Base-by-base conservation (phyloP, 2,797 vertebrate genomes). In the Syncerus caffer region DNA sequence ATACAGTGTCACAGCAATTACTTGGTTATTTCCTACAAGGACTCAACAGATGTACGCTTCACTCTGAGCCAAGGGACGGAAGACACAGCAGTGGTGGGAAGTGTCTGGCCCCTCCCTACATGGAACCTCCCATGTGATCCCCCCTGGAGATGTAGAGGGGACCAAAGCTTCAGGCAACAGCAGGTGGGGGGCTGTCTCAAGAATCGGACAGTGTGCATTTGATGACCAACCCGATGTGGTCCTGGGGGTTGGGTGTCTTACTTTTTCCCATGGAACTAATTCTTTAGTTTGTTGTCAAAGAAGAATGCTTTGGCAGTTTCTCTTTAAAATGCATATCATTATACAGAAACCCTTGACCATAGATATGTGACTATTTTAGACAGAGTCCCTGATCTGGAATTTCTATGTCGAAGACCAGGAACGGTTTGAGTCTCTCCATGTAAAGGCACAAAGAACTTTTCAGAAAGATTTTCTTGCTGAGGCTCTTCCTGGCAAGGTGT, bases 151-250 rank as follows among this genome's bases (percentile, higher is more conserved):
- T 1, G 9, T 16, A 25, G n/a, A 85, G 27, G 67, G 29, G 57
- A 4, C 16, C 10, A 0, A 10, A 0, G 25, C n/a, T 85, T 15
- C 16, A 45, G 21, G 25, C 45, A 9, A 50, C 6, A 2, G 0
- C 23, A 10, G 10, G 7, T 9, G 16, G 4, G 23, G 23, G 7
- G 1, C 34, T 71, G 6, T 51, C 71, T 16, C 42, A 80, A 29
- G 21, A 31, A 80, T 78, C 0, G 1, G 27, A 27, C 34, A 9
- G 7, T 29, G 31, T 11, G 0, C 45, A 13, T 14, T 67, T 90
- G 55, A 57, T n/a, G 16, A 79, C 2, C 79, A 62, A 91, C n/a
- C n/a, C 34, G 2, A 7, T 31, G 4, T 53, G 23, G 16, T 7
- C 42, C 67, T 25, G 29, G 95, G 83, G 11, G n/a, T 42, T 78